These are phyloP conservation scores for Plebejus argus DNA, from an alignment of 2,888 invertebrate genomes.

Conservation along the genomic window DNA sequence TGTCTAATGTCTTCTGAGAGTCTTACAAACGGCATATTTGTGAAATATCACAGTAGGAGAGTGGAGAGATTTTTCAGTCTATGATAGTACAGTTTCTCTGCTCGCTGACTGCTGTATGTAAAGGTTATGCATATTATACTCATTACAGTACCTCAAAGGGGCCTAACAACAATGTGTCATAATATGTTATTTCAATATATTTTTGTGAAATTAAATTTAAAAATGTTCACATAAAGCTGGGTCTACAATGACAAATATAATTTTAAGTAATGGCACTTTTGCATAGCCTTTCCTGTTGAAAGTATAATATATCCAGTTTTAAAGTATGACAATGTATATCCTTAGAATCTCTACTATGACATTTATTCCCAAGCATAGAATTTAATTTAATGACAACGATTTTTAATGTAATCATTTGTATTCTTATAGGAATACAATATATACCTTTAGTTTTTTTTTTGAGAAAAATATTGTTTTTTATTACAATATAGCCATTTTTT, in stretches of 20 bases:
- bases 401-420: neutral
- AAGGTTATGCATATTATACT: conserved; percentile 34
- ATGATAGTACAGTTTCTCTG: neutral
- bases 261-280: neutral
- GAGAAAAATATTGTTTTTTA: neutral
- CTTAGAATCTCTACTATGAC: conserved; percentile 13
- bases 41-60: neutral
- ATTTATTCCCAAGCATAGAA: neutral
- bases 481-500: neutral
- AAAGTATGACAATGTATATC: neutral
- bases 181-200: neutral
- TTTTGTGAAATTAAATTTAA: neutral
- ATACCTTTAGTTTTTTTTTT: neutral
- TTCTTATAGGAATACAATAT: neutral
- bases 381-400: conserved; percentile 12
- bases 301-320: neutral
- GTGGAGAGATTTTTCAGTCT: neutral
- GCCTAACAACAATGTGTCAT: conserved; percentile 22
- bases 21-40: conserved; percentile 21
- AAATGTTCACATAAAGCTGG: neutral
- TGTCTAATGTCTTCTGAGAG: conserved; percentile 7
- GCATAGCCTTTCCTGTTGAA: neutral
- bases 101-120: neutral
- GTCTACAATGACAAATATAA: neutral
- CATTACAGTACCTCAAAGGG: conserved; percentile 29